A percentile compares a stretch with the other conserved stretches of the same genome.
phyloP scores from a whole-genome alignment of 2,113 vertebrate species.

The Triplophysa siluroides region DNA sequence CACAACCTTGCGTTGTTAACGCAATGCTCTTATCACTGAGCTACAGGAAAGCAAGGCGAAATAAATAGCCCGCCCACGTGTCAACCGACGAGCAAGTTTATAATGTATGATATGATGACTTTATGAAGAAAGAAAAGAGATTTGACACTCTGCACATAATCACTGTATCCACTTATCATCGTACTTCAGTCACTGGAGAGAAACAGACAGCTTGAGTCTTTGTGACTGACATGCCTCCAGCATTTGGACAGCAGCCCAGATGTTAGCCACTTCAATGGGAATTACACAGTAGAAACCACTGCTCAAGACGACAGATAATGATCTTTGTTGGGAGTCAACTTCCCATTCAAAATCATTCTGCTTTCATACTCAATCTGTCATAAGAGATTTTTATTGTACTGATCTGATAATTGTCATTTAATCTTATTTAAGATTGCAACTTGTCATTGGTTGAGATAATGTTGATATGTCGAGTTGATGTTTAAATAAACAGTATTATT shows the following conservation, averaged over 20 bases:
- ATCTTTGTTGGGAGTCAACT: slow-evolving; percentile 20
- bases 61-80: no score
- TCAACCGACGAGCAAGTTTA: no score
- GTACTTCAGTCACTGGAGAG: neutral
- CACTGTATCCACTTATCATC: neutral
- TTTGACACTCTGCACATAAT: neutral
- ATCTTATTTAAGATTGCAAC: neutral
- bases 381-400: slow-evolving; percentile 17
- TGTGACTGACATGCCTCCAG: slow-evolving; percentile 26
- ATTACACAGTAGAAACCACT: neutral
- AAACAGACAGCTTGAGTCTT: neutral
- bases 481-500: no score
- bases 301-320: neutral
- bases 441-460: no score
- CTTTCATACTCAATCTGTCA: slow-evolving; percentile 13
- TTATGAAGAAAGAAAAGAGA: neutral
- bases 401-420: slow-evolving; percentile 3
- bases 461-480: no score
- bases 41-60: no score
- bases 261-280: slow-evolving; percentile 33
- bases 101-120: no score
- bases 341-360: neutral
- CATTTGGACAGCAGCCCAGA: slow-evolving; percentile 38
- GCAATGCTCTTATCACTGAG: no score
- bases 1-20: no score